phyloP scores from a whole-genome alignment of 2,888 invertebrate genomes.

The Plagodis dolabraria region DNA sequence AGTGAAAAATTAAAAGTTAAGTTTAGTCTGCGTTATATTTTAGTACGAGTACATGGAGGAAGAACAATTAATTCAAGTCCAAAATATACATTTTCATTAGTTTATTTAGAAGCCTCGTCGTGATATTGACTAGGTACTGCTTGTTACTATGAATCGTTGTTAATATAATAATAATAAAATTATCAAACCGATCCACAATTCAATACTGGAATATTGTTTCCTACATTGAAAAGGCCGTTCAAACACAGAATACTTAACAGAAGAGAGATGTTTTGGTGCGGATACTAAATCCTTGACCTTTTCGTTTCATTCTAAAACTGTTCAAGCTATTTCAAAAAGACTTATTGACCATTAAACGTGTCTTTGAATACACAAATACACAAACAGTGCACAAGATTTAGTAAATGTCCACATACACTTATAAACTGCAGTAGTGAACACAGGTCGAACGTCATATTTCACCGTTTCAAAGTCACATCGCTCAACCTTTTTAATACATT shows the following conservation, averaged over 20 bases:
- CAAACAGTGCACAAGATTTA: background rate
- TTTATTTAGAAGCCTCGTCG: no score
- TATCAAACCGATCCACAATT: no score
- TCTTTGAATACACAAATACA: background rate
- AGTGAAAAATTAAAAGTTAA: no score
- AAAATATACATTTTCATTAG: no score
- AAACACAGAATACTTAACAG: slow-evolving; percentile 1
- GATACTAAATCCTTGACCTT: slow-evolving; percentile 14
- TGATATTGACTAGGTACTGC: no score
- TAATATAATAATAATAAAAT: no score
- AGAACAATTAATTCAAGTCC: no score
- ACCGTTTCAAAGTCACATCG: slow-evolving; percentile 14
- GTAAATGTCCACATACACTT: slow-evolving; percentile 9
- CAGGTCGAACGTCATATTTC: slow-evolving; percentile 19
- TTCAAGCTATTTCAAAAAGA: slow-evolving; percentile 4
- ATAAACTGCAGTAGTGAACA: slow-evolving; percentile 23
- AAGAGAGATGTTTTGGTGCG: slow-evolving; percentile 1
- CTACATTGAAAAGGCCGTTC: background rate
- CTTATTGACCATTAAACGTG: slow-evolving; percentile 8
- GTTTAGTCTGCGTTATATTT: no score
- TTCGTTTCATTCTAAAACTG: slow-evolving; percentile 3
- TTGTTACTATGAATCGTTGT: no score
- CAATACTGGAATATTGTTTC: background rate
- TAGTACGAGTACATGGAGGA: no score
- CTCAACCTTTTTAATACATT: slow-evolving; percentile 10